Evolutionary conservation across 2,888 invertebrate species (phyloP), one percentile per base, ranked within the genome.

Genomic region (Stenodema calcarata): DNA sequence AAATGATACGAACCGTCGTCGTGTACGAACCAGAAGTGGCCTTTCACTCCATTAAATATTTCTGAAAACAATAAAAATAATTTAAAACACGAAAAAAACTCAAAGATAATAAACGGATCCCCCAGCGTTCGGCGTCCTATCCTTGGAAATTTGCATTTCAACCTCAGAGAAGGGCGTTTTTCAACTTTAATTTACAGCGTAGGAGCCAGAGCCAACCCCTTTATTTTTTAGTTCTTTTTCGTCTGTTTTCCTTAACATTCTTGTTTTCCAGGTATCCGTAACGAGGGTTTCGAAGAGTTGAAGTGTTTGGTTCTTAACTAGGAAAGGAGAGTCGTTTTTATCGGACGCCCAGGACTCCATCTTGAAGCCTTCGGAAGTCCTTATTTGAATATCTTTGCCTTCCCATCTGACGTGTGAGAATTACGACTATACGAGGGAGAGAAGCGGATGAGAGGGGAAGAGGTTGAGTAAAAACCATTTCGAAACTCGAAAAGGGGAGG

Each of bases 381-480:
- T 54, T 23, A 73, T 73, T 73, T 73, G 73, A 73, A 73, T 73
- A 73, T 73, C 73, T 73, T 73, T 73, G 73, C 73, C 16, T 73
- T 30, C 35, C 73, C 73, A 73, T 73, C 73, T 73, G 73, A 73
- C 35, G 73, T 28, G 35, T 2, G 30, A 73, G 73, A 73, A 30
- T 16, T 73, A 73, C 73, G 73, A 73, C 73, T 30, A 4, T 73
- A 30, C n/a, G 73, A 28, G 12, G 11, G 14, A 14, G 27, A 54
- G 80, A 80, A 47, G 23, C 75, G 27, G 23, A 28, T 11, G 78
- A 42, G 12, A 18, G 47, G 47, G 11, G 18, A 18, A 11, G 18
- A 9, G 18, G 18, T 54, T 11, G 18, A 23, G 54, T n/a, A 54
- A 23, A 54, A 54, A 54, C 54, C 54, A 54, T 23, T 73, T 35